Evolutionary conservation across 2,113 vertebrate species (phyloP).

Genomic region (Pseudorhombus dupliciocellatus): DNA sequence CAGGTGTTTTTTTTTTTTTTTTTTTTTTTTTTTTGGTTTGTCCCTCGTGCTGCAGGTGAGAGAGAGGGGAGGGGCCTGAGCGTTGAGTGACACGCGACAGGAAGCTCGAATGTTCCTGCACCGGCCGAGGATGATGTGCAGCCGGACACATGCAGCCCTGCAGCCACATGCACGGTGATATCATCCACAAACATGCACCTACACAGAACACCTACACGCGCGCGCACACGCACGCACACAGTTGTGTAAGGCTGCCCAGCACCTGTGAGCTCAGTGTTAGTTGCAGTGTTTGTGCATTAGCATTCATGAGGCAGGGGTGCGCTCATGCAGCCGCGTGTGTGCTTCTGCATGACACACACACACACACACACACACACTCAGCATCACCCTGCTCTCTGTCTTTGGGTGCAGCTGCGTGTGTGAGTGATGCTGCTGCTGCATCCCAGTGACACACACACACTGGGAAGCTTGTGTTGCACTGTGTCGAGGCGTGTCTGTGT

Average conservation of each 20-base stretch:
- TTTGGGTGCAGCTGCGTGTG: conserved; percentile 39
- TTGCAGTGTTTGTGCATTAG: conserved; percentile 67
- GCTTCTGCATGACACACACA: conserved; percentile 1
- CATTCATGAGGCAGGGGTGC: conserved; percentile 63
- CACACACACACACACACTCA: conserved; percentile 4
- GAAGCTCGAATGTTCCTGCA: conserved; percentile 26
- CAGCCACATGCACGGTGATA: conserved; percentile 60
- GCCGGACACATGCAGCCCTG: conserved; percentile 45
- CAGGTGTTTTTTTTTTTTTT: too few species aligned
- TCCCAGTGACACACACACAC: conserved; percentile 34
- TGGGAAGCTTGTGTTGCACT: conserved; percentile 65
- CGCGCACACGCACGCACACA: conserved; percentile 34
- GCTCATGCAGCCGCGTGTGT: conserved; percentile 21
- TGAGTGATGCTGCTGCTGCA: conserved; percentile 34
- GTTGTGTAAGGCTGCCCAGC: conserved; percentile 47
- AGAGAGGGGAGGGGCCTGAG: background rate
- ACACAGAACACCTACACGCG: conserved; percentile 61
- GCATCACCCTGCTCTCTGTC: background rate
- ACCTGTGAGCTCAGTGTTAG: conserved; percentile 45
- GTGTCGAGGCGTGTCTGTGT: conserved; percentile 46
- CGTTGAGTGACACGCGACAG: too few species aligned
- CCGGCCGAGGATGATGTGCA: conserved; percentile 49
- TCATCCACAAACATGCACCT: conserved; percentile 64
- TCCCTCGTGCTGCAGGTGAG: conserved; percentile 26
- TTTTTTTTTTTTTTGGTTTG: background rate